These are phyloP conservation scores for Popillia japonica DNA, from an alignment of 1,140 invertebrate species.

Conservation along the genomic window DNA sequence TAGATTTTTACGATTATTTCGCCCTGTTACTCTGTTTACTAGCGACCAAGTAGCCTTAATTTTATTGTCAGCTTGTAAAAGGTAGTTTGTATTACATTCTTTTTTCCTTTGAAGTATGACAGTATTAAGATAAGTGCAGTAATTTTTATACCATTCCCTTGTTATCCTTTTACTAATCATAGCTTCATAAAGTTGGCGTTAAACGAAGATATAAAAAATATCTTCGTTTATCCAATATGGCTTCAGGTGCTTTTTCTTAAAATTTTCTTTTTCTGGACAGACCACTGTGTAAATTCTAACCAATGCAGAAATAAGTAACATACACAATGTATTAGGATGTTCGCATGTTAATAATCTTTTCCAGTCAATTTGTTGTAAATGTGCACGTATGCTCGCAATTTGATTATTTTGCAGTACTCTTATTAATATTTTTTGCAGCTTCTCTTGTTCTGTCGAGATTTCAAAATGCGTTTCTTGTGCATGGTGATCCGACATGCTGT, in stretches of 20 bases:
- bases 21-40: too few relatives aligned
- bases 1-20: too few relatives aligned
- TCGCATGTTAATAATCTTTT: background rate
- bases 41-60: too few relatives aligned
- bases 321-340: background rate
- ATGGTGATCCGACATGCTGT: too few relatives aligned
- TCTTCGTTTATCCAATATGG: background rate
- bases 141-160: background rate
- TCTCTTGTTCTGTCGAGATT: background rate
- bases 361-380: background rate
- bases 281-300: background rate
- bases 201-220: background rate
- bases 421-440: background rate
- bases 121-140: background rate
- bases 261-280: background rate
- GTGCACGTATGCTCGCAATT: background rate
- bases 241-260: background rate
- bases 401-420: background rate
- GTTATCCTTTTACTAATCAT: too few relatives aligned
- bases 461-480: constrained; percentile 15
- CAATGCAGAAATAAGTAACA: background rate
- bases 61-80: too few relatives aligned
- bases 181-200: constrained; percentile 6
- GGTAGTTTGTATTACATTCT: too few relatives aligned
- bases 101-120: too few relatives aligned